Percentiles rank a stretch among this genome's conserved stretches.
Conservation (phyloP, 2,113 vertebrate species). For the Gavialis gangeticus region DNA sequence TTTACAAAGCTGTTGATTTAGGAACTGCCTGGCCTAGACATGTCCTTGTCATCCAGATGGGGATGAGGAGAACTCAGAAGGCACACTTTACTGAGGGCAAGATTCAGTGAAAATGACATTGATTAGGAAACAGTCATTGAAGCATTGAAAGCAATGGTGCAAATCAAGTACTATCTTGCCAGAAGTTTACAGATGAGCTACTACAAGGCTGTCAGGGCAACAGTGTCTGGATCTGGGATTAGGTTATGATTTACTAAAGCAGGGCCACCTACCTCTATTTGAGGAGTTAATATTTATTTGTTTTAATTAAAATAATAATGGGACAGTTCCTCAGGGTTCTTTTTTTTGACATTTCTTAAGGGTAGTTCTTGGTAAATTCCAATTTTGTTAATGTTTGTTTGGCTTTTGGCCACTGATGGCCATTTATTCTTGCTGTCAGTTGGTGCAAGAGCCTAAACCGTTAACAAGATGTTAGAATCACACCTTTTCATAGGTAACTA, state of each 20-base stretch:
- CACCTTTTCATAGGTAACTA: too few relatives aligned
- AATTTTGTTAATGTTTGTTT: rapidly evolving
- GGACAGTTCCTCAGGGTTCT: rapidly evolving
- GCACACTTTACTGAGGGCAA: conserved; percentile 10
- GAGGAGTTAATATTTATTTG: too few relatives aligned
- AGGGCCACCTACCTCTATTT: neutral
- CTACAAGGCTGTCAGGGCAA: neutral
- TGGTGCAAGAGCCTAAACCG: neutral
- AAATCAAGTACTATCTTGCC: neutral
- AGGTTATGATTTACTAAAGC: rapidly evolving
- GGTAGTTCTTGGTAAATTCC: rapidly evolving
- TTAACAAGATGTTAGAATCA: neutral
- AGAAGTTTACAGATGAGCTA: neutral
- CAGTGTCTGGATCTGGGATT: rapidly evolving
- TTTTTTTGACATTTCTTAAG: neutral
- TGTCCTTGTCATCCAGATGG: neutral
- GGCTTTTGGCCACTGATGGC: neutral
- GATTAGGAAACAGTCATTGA: neutral
- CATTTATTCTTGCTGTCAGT: neutral
- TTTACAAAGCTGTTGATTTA: neutral
- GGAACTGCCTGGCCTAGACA: neutral
- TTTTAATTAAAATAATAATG: rapidly evolving
- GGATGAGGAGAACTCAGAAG: conserved; percentile 37
- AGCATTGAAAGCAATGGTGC: neutral
- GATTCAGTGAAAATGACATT: neutral